Base-by-base conservation (phyloP, 2,888 invertebrate genomes). In the Tetramorium bicarinatum region DNA sequence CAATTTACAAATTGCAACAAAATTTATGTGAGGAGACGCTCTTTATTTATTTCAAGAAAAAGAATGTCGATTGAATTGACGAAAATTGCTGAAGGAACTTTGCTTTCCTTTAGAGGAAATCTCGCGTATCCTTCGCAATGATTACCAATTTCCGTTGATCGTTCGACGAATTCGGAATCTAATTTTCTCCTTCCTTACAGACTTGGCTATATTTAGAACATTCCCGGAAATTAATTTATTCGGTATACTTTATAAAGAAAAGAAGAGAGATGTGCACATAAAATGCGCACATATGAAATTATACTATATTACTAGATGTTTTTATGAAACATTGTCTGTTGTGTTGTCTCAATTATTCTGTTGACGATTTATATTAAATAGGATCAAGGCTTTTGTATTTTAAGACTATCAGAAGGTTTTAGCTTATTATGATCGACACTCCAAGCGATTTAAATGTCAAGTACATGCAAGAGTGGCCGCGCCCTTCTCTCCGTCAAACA, bases 111-210 rank as follows among this genome's bases (percentile, higher is more conserved):
- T 59, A 49, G 34, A 59, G 77, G 44, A 80, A 80, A 83, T 67
- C 29, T 34, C 75, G 83, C 56, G 79, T 87, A 76, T 87, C 74
- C 67, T 62, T 72, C 83, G 66, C 61, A 77, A 74, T 82, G 82
- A 89, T 87, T 85, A 86, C 69, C 84, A 88, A 88, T 90, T 91
- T 91, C 91, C 91, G 83, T 80, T 83, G 84, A 88, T 89, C 85
- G 25, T 79, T 84, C 72, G 75, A 64, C 47, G 54, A 83, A 83
- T 74, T 83, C 41, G 7, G 47, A 66, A 89, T 47, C 54, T 21
- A 79, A 79, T 88, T 85, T 83, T 75, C 84, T 47, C 72, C 41
- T 38, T 47, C 72, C 41, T 44, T 56, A 44, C 80, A 82, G 61
- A 38, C 29, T 44, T 21, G 34, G 44, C 15, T 52, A 21, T 18